Conservation (phyloP, 2,888 invertebrate species). For the Calephelis perditalis region DNA sequence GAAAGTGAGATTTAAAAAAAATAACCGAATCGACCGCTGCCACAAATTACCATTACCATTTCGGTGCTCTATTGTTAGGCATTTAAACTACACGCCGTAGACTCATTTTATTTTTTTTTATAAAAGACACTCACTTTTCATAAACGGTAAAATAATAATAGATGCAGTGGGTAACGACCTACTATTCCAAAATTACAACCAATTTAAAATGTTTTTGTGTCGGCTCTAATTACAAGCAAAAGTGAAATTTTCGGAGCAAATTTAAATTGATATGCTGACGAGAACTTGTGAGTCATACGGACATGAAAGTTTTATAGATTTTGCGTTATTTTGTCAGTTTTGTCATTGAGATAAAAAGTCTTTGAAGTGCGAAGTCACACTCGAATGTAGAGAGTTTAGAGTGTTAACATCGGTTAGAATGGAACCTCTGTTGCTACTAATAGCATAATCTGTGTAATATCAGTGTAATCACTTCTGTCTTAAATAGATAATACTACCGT, state of each 20-base stretch:
- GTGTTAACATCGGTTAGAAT: no score
- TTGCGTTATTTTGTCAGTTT: no score
- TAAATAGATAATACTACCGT: no score
- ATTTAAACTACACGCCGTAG: conserved; percentile 36
- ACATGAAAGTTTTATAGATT: not conserved
- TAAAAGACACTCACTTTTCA: conserved; percentile 38
- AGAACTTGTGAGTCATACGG: not conserved
- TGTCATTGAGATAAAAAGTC: no score
- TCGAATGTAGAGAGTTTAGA: no score
- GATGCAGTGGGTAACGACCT: conserved; percentile 40
- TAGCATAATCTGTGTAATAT: no score
- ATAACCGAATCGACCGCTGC: conserved; percentile 49
- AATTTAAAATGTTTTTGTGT: conserved; percentile 47
- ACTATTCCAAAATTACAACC: conserved; percentile 38
- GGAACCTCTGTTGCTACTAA: no score
- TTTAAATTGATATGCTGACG: conserved; percentile 8
- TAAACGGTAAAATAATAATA: conserved; percentile 40
- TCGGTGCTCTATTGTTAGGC: conserved; percentile 47
- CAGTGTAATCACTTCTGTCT: no score
- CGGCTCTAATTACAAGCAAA: conserved; percentile 35
- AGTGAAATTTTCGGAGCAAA: conserved; percentile 13
- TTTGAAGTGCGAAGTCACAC: no score
- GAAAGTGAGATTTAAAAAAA: conserved; percentile 44
- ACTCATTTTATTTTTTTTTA: conserved; percentile 33
- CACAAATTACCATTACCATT: conserved; percentile 34